Base-by-base conservation (phyloP, 1,140 invertebrate species). In the Heliconius eleuchia region DNA sequence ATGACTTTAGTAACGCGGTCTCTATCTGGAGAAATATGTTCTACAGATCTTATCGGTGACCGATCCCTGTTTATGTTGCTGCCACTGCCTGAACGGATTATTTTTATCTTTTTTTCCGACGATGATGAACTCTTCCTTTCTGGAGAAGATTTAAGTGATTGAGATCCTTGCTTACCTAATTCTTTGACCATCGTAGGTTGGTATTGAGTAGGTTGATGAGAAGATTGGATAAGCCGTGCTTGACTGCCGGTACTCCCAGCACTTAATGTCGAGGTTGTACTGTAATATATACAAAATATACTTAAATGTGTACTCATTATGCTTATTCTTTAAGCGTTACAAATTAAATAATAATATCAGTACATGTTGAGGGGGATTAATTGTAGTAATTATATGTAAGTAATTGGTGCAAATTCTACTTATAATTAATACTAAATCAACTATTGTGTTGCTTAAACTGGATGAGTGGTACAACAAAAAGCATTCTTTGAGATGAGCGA, bases 201-300 rank as follows among this genome's bases (percentile, higher is more conserved):
- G 94, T 98, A 98, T 87, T 97, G 97, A 84, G 98, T 96, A 70
- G 98, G 98, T 86, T 98, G 97, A 94, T 98, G 97, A 82, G 98
- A 99, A 78, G 98, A 98, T 94, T 99, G 98, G 89, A 99, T 98
- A 81, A 99, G 96, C 87, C 98, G 96, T 27, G 98, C 98, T 92
- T 99, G 98, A 89, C 97, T 98, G 85, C 98, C 98, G 71, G 98
- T 99, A 92, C 98, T 99, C 84, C 98, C 98, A 79, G 98, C 98
- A 82, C 98, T 99, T 89, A 98, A 96, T 16, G 98, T 99, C 79
- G 98, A 99, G 80, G 98, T 98, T 83, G 98, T 99, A 95, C 98
- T 97, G 93, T 71, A 91, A 89, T 82, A 71, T 1, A 18, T 60
- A 39, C 9, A 72, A n/a, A 70, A 46, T 73, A 55, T 39, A 80